Evolutionary conservation across 2,797 vertebrate species (phyloP), one percentile per base, ranked within the genome.

Genomic region (Sebastes ruberrimus): DNA sequence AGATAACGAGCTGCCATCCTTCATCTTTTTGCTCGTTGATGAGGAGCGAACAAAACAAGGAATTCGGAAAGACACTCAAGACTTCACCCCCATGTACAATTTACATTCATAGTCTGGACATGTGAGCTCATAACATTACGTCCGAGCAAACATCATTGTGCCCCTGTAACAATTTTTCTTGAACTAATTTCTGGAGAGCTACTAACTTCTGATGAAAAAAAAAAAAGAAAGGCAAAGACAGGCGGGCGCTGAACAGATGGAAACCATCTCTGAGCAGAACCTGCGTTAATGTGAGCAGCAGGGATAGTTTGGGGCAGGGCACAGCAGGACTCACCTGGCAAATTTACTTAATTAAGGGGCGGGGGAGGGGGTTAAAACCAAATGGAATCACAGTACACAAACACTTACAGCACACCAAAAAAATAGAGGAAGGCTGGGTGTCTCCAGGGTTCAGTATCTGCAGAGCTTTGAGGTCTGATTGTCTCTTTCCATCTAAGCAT

Each of bases 71-170:
- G 55, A 90, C 80, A 78, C 76, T 67, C 60, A 18, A 88, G 82
- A 88, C 80, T 90, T 85, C 67, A 62, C 77, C 77, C 74, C 86
- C 84, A 82, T 73, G 81, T 81, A 81, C 75, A 87, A 87, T 89
- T 94, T 94, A 95, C 94, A 95, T 95, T 95, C 94, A 93, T 91
- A 86, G 93, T 94, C 91, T 89, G 91, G 84, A 93, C 89, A 86
- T 78, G 79, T 88, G 74, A 16, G 80, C 90, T 82, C 83, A 20
- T 53, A 64, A 84, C 83, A 46, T 71, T 56, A 69, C 5, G 59
- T 86, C 70, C 72, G 74, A 88, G 76, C 35, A 71, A 83, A 88
- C 81, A 77, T 78, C 81, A 77, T 78, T 84, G 89, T 92, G 88
- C 80, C 92, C 92, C 77, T 89, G 71, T 72, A 85, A 86, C 65